Evolutionary conservation across 2,113 vertebrate genomes (phyloP).

Genomic region (Chunga burmeisteri): DNA sequence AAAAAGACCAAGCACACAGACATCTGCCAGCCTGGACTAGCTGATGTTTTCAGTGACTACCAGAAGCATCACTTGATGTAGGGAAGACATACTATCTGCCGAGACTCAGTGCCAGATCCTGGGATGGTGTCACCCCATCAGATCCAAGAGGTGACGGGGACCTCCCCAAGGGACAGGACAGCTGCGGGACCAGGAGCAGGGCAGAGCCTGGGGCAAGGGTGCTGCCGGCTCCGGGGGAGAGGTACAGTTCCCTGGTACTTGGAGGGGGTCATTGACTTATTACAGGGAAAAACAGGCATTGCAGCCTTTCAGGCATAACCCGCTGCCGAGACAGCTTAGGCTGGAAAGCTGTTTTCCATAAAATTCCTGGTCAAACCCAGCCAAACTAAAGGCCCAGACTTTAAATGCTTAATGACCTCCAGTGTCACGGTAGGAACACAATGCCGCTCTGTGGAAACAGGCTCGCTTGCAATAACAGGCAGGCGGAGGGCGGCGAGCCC

Average conservation of each 20-base stretch:
- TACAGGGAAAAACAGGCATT: neutral
- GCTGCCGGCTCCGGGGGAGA: neutral
- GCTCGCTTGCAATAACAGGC: neutral
- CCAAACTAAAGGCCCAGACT: neutral
- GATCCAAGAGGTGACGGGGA: neutral
- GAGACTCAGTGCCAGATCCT: neutral
- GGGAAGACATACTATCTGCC: accelerated
- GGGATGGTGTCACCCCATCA: neutral
- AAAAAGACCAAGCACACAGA: neutral
- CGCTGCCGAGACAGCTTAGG: neutral
- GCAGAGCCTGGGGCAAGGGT: neutral
- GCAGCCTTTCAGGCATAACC: neutral
- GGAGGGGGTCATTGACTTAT: accelerated
- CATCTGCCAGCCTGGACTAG: neutral
- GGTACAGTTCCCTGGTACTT: accelerated
- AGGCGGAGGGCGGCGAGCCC: neutral
- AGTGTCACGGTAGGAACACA: neutral
- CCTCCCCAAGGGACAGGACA: accelerated
- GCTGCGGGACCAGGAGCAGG: neutral
- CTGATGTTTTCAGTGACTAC: neutral
- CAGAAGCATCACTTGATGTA: neutral
- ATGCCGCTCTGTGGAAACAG: neutral
- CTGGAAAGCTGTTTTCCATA: neutral
- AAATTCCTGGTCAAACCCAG: neutral
- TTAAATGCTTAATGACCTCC: neutral